A percentile compares a stretch with the other conserved stretches of the same genome.
Evolutionary conservation across 2,113 vertebrate species (phyloP).

Genomic region (Perca schrenkii): DNA sequence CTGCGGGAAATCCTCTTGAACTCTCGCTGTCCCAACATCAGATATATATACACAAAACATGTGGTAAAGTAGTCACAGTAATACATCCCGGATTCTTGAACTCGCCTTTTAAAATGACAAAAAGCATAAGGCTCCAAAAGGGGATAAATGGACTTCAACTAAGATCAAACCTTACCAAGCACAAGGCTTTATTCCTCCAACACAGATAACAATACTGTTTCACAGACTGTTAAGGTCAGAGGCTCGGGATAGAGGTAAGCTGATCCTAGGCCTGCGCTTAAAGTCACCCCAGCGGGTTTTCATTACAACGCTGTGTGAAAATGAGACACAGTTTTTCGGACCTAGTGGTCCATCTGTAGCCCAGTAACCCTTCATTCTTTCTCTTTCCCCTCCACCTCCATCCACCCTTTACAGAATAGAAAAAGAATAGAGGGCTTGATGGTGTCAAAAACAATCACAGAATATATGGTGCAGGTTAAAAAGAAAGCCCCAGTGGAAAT

Average conservation of each 20-base stretch:
- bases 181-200: slow-evolving; percentile 14
- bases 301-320: slow-evolving; percentile 85
- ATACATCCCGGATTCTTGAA: neutral
- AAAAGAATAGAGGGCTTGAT: slow-evolving; percentile 42
- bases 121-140: slow-evolving; percentile 19
- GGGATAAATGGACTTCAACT: neutral
- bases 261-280: slow-evolving; percentile 65
- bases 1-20: too few relatives aligned
- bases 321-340: slow-evolving; percentile 83
- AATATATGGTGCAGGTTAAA: slow-evolving; percentile 32
- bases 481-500: slow-evolving; percentile 46
- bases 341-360: slow-evolving; percentile 63
- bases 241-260: slow-evolving; percentile 59
- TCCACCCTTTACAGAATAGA: neutral
- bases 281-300: slow-evolving; percentile 82
- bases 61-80: neutral
- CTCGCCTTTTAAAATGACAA: neutral
- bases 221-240: slow-evolving; percentile 58
- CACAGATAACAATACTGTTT: slow-evolving; percentile 35
- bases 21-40: neutral
- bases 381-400: neutral
- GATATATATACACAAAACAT: slow-evolving; percentile 9
- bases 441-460: slow-evolving; percentile 70
- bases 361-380: slow-evolving; percentile 25
- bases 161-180: neutral